phyloP scores from a whole-genome alignment of 1,140 invertebrate species.

The Sarcophaga bullata region DNA sequence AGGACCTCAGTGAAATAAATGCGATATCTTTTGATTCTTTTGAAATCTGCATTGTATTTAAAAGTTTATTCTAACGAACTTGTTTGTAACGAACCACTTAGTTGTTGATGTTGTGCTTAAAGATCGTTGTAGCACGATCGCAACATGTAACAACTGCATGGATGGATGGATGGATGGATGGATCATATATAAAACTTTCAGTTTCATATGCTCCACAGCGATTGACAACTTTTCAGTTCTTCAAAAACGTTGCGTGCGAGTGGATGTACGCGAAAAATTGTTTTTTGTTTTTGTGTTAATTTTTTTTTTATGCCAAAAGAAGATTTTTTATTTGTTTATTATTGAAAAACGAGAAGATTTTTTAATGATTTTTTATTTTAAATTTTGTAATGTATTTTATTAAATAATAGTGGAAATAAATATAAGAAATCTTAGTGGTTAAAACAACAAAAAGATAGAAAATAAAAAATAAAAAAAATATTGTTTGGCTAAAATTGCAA shows the following conservation, averaged over 20 bases:
- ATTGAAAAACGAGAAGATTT: conserved; percentile 7
- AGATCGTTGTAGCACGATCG: neutral
- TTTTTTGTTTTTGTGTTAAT: no score
- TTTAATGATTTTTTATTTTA: no score
- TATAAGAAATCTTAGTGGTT: neutral
- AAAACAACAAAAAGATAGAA: no score
- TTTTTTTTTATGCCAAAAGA: neutral
- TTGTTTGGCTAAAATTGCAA: neutral
- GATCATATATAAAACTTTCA: conserved; percentile 24
- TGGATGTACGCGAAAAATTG: conserved; percentile 14
- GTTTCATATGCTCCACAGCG: neutral
- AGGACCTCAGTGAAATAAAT: no score
- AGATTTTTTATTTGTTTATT: neutral
- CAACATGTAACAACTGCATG: conserved; percentile 36
- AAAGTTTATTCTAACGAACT: neutral
- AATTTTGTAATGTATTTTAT: no score
- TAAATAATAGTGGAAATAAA: neutral
- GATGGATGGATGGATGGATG: no score
- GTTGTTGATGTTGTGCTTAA: neutral
- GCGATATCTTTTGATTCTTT: neutral
- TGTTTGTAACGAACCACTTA: neutral
- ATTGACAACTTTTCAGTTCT: conserved; percentile 27
- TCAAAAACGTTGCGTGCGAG: conserved; percentile 32
- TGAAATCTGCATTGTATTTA: neutral
- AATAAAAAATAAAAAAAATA: neutral